These are phyloP conservation scores for Luperina nickerlii DNA, from an alignment of 2,888 invertebrate species.

Conservation along the genomic window DNA sequence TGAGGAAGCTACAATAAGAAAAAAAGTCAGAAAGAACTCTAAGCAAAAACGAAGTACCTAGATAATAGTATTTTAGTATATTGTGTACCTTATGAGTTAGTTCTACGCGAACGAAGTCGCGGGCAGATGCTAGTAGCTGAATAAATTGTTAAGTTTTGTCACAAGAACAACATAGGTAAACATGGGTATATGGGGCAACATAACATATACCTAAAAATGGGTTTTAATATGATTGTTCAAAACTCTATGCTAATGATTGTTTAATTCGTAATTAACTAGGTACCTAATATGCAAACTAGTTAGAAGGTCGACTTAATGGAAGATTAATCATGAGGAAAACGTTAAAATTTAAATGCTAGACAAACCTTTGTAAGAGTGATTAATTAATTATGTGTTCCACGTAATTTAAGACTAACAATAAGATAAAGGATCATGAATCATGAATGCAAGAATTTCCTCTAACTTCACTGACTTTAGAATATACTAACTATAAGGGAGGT, in stretches of 20 bases:
- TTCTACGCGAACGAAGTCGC: too few species aligned
- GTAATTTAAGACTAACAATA: constrained; percentile 23
- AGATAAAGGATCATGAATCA: constrained; percentile 35
- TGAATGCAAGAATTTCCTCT: constrained; percentile 13
- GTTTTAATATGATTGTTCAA: background rate
- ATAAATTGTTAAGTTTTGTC: background rate
- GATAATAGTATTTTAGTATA: too few species aligned
- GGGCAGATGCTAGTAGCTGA: too few species aligned
- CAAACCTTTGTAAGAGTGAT: background rate
- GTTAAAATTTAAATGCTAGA: background rate
- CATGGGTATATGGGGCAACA: too few species aligned
- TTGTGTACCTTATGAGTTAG: too few species aligned
- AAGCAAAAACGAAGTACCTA: too few species aligned
- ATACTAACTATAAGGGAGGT: background rate
- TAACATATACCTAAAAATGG: too few species aligned
- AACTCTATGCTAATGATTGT: background rate
- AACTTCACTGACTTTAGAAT: background rate
- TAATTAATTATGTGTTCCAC: constrained; percentile 18
- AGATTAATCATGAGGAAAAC: constrained; percentile 12
- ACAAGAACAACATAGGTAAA: too few species aligned
- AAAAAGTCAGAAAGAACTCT: too few species aligned
- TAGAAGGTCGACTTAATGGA: background rate
- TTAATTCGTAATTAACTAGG: background rate
- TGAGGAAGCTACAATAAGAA: too few species aligned
- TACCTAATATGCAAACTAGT: background rate